Evolutionary conservation across 2,113 vertebrate species (phyloP).

Genomic region (Paramormyrops kingsleyae): DNA sequence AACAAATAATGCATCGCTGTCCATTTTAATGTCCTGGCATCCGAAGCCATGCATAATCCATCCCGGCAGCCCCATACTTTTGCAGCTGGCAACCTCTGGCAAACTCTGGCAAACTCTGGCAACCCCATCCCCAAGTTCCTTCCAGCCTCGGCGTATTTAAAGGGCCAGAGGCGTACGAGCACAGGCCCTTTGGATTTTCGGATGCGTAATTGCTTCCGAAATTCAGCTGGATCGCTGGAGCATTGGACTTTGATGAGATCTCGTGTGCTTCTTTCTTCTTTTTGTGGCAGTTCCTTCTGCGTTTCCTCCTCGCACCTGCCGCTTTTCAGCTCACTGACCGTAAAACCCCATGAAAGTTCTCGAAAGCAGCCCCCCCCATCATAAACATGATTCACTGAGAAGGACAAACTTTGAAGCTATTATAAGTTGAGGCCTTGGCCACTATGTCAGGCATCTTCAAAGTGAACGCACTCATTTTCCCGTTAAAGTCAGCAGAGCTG

Average conservation of each 20-base stretch:
- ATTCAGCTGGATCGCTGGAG: constrained; percentile 3
- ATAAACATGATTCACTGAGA: neutral
- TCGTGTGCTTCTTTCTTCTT: neutral
- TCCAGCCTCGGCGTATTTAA: neutral
- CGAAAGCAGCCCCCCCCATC: neutral
- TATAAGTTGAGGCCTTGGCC: neutral
- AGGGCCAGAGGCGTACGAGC: neutral
- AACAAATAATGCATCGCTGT: neutral
- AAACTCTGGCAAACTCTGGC: constrained; percentile 1
- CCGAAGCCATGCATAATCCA: neutral
- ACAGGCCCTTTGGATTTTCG: neutral
- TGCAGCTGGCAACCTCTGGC: neutral
- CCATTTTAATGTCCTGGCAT: neutral
- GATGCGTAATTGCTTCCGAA: constrained; percentile 1
- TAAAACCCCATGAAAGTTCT: neutral
- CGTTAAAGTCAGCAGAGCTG: neutral
- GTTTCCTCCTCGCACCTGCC: constrained; percentile 5
- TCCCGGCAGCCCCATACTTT: neutral
- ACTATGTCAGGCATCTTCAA: neutral
- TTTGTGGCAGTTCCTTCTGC: neutral
- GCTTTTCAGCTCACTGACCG: neutral
- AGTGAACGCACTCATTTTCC: neutral
- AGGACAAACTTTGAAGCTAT: constrained; percentile 9
- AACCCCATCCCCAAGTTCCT: neutral
- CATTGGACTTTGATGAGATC: constrained; percentile 11